Conservation (phyloP, 2,797 vertebrate species). For the Nyctalus aviator region DNA sequence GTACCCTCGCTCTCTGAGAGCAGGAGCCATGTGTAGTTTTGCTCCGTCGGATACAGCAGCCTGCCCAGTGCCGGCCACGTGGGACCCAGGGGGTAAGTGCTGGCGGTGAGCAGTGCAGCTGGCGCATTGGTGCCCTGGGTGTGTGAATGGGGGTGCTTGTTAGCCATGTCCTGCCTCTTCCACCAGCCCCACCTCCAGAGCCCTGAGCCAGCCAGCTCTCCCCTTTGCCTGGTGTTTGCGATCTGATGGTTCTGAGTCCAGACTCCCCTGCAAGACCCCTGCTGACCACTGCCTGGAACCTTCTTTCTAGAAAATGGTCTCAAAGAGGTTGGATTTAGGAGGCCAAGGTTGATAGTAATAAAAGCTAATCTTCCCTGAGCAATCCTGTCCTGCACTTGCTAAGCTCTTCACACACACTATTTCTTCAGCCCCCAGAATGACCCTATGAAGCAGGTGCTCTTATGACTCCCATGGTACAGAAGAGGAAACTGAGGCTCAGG, state of each 20-base stretch:
- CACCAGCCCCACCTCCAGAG: not conserved
- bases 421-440: not conserved
- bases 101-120: not conserved
- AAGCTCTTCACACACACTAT: not conserved
- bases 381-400: not conserved
- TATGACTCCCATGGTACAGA: not conserved
- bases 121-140: not conserved
- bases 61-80: not conserved
- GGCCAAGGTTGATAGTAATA: not conserved
- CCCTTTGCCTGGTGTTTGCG: not conserved
- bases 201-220: not conserved
- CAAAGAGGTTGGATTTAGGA: not conserved
- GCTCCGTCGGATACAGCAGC: not conserved
- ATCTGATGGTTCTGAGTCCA: not conserved
- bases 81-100: not conserved
- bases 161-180: not conserved
- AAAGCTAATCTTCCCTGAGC: not conserved
- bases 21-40: not conserved
- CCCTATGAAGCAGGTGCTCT: not conserved
- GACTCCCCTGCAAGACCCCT: not conserved
- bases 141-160: not conserved
- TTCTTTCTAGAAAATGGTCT: not conserved
- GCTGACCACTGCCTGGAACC: not conserved
- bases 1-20: not conserved
- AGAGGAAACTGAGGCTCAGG: not conserved